Percentiles rank a stretch among this genome's conserved stretches.
Conservation (phyloP, 2,797 vertebrate species). For the Tachyglossus aculeatus region DNA sequence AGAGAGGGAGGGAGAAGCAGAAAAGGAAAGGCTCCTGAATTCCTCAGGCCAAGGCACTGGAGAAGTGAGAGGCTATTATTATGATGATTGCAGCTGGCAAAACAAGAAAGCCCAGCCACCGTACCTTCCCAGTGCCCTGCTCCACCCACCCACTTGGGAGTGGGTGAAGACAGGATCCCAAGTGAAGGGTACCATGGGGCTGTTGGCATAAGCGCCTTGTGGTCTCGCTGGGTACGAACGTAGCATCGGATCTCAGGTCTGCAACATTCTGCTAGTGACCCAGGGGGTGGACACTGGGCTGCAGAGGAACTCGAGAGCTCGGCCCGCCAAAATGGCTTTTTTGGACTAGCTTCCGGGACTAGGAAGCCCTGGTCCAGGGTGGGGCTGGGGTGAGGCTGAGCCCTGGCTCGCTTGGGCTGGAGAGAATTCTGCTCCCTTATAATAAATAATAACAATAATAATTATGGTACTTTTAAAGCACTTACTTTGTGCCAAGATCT, state of each 20-base stretch:
- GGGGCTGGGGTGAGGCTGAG: not conserved
- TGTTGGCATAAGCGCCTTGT: not conserved
- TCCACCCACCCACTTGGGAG: not conserved
- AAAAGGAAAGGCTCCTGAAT: constrained; percentile 6
- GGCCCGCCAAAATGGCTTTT: no score
- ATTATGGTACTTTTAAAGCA: no score
- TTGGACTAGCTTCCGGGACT: not conserved
- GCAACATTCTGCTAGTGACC: no score
- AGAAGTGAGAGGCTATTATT: constrained; percentile 1
- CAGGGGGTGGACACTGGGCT: no score
- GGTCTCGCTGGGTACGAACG: constrained; percentile 17
- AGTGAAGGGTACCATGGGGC: constrained; percentile 15
- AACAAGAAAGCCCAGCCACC: not conserved
- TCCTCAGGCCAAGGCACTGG: not conserved
- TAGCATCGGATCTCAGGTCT: constrained; percentile 12
- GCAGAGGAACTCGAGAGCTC: no score
- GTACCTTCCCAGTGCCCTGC: not conserved
- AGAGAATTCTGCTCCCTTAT: no score
- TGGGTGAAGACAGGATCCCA: constrained; percentile 21
- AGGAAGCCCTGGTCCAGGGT: constrained; percentile 1
- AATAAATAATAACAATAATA: no score
- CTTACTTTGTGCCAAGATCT: no score
- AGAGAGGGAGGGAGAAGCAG: not conserved
- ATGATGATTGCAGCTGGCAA: constrained; percentile 1
- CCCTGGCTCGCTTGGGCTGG: no score